phyloP scores from a whole-genome alignment of 1,140 invertebrate species.

The Pissodes strobi region DNA sequence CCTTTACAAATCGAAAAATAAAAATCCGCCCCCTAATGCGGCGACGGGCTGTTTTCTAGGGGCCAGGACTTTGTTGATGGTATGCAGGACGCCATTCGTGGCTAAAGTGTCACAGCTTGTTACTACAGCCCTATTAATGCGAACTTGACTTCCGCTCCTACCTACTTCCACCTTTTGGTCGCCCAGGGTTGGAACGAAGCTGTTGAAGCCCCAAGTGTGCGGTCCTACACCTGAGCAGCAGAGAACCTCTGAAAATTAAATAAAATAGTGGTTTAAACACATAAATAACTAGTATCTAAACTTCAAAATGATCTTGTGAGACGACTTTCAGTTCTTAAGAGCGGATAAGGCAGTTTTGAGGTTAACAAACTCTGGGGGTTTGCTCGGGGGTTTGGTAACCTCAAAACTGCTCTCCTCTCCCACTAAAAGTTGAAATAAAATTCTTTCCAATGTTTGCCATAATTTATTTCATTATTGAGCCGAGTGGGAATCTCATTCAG shows the following conservation, averaged over 20 bases:
- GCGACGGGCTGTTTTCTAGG: slow-evolving; percentile 45
- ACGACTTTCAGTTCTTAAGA: no score
- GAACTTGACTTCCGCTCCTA: slow-evolving; percentile 59
- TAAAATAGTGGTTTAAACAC: no score
- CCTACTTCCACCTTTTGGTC: slow-evolving; percentile 56
- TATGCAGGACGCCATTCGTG: slow-evolving; percentile 65
- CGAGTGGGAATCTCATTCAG: no score
- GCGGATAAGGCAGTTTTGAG: no score
- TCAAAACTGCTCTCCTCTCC: no score
- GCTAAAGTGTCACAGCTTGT: slow-evolving; percentile 64
- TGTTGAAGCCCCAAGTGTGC: slow-evolving; percentile 61
- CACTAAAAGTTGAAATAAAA: no score
- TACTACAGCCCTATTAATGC: slow-evolving; percentile 61
- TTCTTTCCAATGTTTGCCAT: no score
- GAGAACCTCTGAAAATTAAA: slow-evolving; percentile 59
- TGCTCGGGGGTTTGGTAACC: no score
- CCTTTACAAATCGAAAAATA: slow-evolving; percentile 54
- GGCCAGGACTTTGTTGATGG: slow-evolving; percentile 60
- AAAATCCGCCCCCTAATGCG: slow-evolving; percentile 49
- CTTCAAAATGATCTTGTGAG: no score
- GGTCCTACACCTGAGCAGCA: slow-evolving; percentile 65
- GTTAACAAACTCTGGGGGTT: no score
- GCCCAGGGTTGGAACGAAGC: slow-evolving; percentile 58
- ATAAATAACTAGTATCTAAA: no score
- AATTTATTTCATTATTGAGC: no score